Base-by-base conservation (phyloP, 2,113 vertebrate genomes). In the Peromyscus leucopus region DNA sequence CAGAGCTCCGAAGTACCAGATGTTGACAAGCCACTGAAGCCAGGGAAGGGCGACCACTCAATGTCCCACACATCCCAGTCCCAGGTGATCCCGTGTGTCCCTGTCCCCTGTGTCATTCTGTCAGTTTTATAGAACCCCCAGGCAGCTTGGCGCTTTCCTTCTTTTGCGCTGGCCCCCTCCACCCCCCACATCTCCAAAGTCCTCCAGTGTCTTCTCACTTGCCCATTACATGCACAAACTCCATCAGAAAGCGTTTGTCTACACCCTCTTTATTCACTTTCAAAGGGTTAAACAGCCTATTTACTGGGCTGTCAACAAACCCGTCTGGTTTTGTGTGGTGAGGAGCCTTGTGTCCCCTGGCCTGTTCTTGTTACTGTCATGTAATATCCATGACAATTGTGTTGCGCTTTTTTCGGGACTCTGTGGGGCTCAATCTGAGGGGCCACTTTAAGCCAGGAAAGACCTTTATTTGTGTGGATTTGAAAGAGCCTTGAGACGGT, bases 281-380 rank as follows among this genome's bases (percentile, higher is more conserved):
- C 99, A 99, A 99, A 99, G 99, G 99, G 99, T 99, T 99, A 99
- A 99, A 99, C 99, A 99, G 99, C 99, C 99, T 99, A 99, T 99
- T 99, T 99, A 99, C 98, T 98, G 98, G 99, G 99, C 99, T 99
- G 99, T 99, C 99, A 99, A 99, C 99, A 99, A 99, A 98, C 99
- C 99, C 98, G 97, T 98, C 98, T 98, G 99, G 99, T 99, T 99
- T 99, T 99, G 99, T 99, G 99, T 98, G 92, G 98, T 97, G 98
- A 98, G 98, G 98, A 99, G 99, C 99, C 99, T 99, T 99, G 99
- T 99, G 99, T 99, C 61, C 97, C 98, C 99, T 98, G 98, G 99
- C 99, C 99, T 98, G 99, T 99, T 99, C 99, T 99, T 99, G 99
- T 99, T 99, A 98, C 98, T 99, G 98, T 99, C 99, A 98, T 99